These are phyloP conservation scores for Caenorhabditis sp. DNA, from an alignment of 2,888 invertebrate species.

Conservation along the genomic window DNA sequence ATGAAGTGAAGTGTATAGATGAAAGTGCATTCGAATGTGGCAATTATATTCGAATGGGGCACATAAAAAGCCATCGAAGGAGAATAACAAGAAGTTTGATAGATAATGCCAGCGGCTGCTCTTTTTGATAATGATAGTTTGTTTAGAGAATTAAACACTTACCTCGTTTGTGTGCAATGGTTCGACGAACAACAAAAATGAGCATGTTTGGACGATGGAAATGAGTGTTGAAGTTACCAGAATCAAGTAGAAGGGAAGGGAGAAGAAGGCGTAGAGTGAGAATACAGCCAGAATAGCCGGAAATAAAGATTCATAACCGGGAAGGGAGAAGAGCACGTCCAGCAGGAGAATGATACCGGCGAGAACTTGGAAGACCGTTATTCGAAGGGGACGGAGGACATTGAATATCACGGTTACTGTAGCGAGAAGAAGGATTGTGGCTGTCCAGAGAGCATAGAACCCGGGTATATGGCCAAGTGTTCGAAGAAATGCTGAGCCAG, in stretches of 20 bases:
- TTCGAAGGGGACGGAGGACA: conserved; percentile 31
- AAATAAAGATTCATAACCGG: conserved; percentile 73
- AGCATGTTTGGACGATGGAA: conserved; percentile 56
- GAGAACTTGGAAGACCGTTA: conserved; percentile 39
- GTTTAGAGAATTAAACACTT: conserved; percentile 23
- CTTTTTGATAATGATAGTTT: conserved; percentile 17
- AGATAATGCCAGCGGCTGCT: conserved; percentile 9
- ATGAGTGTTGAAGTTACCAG: conserved; percentile 48
- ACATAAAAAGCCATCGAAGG: conserved; percentile 24
- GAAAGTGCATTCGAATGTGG: conserved; percentile 39
- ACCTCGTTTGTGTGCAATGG: conserved; percentile 69
- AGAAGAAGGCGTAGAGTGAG: conserved; percentile 74
- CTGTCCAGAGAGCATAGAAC: conserved; percentile 51
- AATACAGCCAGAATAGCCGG: conserved; percentile 76
- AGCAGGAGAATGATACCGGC: conserved; percentile 37
- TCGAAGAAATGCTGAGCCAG: conserved; percentile 62
- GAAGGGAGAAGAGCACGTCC: conserved; percentile 59
- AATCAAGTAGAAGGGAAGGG: conserved; percentile 66
- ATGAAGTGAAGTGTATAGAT: conserved; percentile 30
- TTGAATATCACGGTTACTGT: conserved; percentile 58
- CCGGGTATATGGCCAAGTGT: conserved; percentile 63
- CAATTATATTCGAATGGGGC: conserved; percentile 15
- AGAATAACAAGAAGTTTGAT: conserved; percentile 18
- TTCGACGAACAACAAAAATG: conserved; percentile 59
- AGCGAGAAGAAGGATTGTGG: conserved; percentile 46